Base-by-base conservation (phyloP, 1,140 invertebrate species). In the Drosophila kohkoa region DNA sequence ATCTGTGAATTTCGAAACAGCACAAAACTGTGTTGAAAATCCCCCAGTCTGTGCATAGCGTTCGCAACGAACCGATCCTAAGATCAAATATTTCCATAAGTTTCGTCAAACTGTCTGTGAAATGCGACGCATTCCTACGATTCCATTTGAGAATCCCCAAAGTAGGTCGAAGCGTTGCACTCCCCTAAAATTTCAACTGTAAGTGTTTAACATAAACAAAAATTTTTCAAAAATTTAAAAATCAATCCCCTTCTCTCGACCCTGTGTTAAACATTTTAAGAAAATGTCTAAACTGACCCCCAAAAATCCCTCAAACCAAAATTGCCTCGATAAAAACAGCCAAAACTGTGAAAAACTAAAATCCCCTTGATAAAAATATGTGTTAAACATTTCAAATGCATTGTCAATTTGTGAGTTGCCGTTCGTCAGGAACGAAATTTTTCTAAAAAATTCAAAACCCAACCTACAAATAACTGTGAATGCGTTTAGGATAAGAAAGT, bases 21-120 rank as follows among this genome's bases (percentile, higher is more conserved):
- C 74, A 63, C n/a, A 45, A 46, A 55, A 79, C 74, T 79, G 77
- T 79, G 5, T 30, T 8, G 32, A 35, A 35, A 3, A 43, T n/a
- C 11, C 11, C 11, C 5, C 3, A 13, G 41, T 43, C 41, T 43
- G 41, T 60, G 66, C 32, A 49, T 58, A 48, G 1, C 58, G 66
- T 69, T 70, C n/a, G 25, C 20, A 71, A 70, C 72, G 72, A 49
- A 7, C 8, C 68, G 76, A 77, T 68, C 51, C 15, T 60, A 45
- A 71, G 67, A 51, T 51, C 55, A 70, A 68, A 28, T 49, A 11
- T 30, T 11, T 48, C 45, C 20, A 2, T 87, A 77, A 88, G 80
- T 80, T 88, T 87, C 83, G 83, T 87, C 83, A 87, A 87, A 87
- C 66, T 81, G 64, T 87, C 83, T 87, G 83, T 87, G 83, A 87